These are phyloP conservation scores for Punctoribates punctum DNA, from an alignment of 2,888 invertebrate species.

Conservation along the genomic window DNA sequence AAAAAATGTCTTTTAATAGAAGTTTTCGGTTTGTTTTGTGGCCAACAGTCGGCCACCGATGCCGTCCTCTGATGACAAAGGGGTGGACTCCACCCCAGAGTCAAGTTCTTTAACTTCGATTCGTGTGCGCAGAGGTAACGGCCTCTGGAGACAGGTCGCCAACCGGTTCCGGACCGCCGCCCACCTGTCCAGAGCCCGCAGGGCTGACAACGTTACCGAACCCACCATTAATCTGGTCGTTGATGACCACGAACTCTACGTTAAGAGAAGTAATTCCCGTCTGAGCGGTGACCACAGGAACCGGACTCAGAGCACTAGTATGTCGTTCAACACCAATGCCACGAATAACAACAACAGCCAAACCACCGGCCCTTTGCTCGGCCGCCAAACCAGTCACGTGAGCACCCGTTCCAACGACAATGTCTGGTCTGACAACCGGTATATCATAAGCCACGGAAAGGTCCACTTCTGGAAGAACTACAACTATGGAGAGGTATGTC, in stretches of 20 bases:
- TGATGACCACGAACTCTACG: slow-evolving; percentile 15
- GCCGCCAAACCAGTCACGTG: neutral
- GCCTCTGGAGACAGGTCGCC: neutral
- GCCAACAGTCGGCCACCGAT: neutral
- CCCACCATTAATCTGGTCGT: neutral
- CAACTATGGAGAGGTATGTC: slow-evolving; percentile 30
- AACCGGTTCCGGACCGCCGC: slow-evolving; percentile 23
- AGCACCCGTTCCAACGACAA: neutral
- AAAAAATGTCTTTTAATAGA: no score
- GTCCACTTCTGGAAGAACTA: slow-evolving; percentile 41
- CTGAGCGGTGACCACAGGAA: neutral
- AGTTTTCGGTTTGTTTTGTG: neutral
- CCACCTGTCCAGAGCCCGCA: slow-evolving; percentile 11
- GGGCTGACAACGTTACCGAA: slow-evolving; percentile 17
- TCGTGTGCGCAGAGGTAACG: neutral
- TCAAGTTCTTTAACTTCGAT: neutral
- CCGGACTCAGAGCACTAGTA: neutral
- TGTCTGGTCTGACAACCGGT: neutral
- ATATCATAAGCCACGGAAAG: slow-evolving; percentile 21
- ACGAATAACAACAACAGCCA: neutral
- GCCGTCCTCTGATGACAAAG: neutral
- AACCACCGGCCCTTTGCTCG: neutral
- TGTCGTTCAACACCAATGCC: neutral
- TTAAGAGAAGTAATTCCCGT: neutral
- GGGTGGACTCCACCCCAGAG: neutral